These are phyloP conservation scores for Hyperopisus bebe DNA, from an alignment of 2,113 vertebrate genomes.

Conservation along the genomic window DNA sequence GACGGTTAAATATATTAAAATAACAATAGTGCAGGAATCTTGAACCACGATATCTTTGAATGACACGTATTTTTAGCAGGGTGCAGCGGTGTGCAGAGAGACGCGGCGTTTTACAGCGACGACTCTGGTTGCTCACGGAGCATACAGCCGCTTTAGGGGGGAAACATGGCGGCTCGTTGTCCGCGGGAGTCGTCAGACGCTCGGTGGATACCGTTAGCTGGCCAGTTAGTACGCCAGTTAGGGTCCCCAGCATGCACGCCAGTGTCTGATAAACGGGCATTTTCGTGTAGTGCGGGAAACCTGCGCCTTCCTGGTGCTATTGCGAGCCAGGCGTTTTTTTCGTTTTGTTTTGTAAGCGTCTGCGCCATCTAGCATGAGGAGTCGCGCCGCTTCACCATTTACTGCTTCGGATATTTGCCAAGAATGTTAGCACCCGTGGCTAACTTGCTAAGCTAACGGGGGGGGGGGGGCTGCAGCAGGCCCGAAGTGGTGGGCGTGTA, in stretches of 20 bases:
- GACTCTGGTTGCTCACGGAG: background rate
- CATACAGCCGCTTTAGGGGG: background rate
- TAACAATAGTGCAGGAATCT: background rate
- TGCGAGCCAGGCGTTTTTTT: background rate
- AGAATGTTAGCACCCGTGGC: background rate
- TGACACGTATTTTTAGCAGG: background rate
- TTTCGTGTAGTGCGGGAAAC: background rate
- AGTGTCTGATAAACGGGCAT: background rate
- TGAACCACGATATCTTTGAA: background rate
- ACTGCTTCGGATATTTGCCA: background rate
- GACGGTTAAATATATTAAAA: background rate
- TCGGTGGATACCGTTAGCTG: background rate
- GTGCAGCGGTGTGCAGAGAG: background rate
- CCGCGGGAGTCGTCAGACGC: background rate
- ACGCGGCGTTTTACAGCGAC: background rate
- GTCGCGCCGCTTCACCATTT: background rate
- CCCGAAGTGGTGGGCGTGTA: background rate
- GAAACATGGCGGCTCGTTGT: conserved; percentile 1
- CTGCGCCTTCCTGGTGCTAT: background rate
- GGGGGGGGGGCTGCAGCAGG: background rate
- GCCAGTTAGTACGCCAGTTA: background rate
- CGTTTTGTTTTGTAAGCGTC: background rate
- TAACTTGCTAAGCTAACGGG: background rate
- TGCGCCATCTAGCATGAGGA: background rate
- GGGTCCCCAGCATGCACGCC: background rate